These are phyloP conservation scores for Seriola quinqueradiata DNA, from an alignment of 2,113 vertebrate species.

Conservation along the genomic window DNA sequence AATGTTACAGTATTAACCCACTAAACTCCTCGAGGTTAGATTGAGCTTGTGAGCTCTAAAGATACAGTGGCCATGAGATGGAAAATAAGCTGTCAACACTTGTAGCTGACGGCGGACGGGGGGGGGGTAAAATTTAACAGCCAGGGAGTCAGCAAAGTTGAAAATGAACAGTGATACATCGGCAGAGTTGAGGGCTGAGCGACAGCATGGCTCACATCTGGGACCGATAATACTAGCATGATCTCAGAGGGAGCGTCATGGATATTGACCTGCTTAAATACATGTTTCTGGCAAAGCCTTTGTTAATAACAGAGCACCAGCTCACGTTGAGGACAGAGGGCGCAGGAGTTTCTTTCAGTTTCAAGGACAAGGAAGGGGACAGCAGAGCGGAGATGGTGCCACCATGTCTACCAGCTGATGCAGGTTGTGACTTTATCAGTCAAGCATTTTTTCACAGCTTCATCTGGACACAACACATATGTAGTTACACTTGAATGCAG, in stretches of 20 bases:
- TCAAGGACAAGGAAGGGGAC: constrained; percentile 54
- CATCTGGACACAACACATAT: constrained; percentile 6
- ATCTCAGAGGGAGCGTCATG: constrained; percentile 74
- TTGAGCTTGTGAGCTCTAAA: background rate
- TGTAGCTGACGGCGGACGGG: constrained; percentile 16
- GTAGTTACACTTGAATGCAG: background rate
- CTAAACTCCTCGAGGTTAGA: background rate
- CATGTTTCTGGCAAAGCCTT: constrained; percentile 50
- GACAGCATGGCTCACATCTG: constrained; percentile 75
- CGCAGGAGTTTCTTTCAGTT: constrained; percentile 33
- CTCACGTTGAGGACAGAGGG: constrained; percentile 26
- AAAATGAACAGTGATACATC: constrained; percentile 43
- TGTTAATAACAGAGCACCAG: constrained; percentile 58
- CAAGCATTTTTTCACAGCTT: constrained; percentile 8
- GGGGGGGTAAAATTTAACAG: constrained; percentile 43
- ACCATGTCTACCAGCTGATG: constrained; percentile 52
- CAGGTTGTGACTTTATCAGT: constrained; percentile 46
- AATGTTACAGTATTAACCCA: constrained; percentile 34
- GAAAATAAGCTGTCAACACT: constrained; percentile 51
- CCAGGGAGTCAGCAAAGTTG: constrained; percentile 24
- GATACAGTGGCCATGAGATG: constrained; percentile 36
- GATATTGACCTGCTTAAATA: constrained; percentile 54
- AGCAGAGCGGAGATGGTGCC: constrained; percentile 49
- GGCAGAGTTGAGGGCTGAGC: constrained; percentile 36
- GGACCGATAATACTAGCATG: constrained; percentile 74